Evolutionary conservation across 2,113 vertebrate species (phyloP), one percentile per base, ranked within the genome.

Genomic region (Cyprinus carpio): DNA sequence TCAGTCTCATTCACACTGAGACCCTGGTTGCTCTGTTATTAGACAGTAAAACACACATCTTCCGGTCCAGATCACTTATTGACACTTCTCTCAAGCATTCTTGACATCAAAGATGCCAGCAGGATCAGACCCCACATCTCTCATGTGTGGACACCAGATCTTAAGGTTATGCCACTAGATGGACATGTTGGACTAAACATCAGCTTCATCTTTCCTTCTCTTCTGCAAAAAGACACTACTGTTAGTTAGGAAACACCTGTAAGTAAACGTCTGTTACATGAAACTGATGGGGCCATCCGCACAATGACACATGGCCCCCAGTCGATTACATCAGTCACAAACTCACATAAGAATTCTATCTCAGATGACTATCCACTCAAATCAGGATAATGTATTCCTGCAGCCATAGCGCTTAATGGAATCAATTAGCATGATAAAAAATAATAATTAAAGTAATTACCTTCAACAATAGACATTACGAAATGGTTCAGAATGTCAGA

Each of bases 81-180:
- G 3, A 75, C 74, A 51, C 46, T 4, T 54, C 25, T 54, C 16
- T 54, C 49, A 31, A 9, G 2, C 49, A 56, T 56, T 76, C 18
- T 27, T 10, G 27, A 76, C 0, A 9, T 56, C 49, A 56, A 76
- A 76, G 27, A 7, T 46, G 13, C 6, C 23, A 75, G 71, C 13
- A 29, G 27, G 25, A 49, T 76, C 74, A 49, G 23, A 43, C 40
- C 40, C 11, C 12, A 75, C 4, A 25, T 75, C n/a, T 75, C n/a
- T 54, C n/a, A 65, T 58, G 58, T 62, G 29, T 67, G 27, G 54
- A 78, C 34, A 75, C 7, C 34, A 18, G 25, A 62, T 37, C 27
- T 60, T 58, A 64, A 81, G 27, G 76, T 62, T 40, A 62, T 62
- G 76, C 85, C 89, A 85, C 85, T 90, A 87, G 87, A 88, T 81